A percentile compares a stretch with the other conserved stretches of the same genome.
Evolutionary conservation across 30 jellyfish, hydroid and myxozoan genomes (phyloP).

Genomic region (Hydractinia symbiolongicarpus): DNA sequence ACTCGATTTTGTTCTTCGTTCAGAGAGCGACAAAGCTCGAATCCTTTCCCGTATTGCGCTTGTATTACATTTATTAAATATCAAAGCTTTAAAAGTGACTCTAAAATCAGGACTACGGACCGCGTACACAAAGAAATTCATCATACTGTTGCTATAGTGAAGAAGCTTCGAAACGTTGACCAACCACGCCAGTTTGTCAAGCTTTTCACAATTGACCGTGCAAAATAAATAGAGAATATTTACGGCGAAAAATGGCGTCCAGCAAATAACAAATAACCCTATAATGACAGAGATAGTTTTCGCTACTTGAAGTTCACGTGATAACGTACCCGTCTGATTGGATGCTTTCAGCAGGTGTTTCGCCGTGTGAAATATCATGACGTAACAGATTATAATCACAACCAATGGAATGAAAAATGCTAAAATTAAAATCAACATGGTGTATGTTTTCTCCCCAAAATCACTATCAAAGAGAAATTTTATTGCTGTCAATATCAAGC

Average conservation of each 20-base stretch:
- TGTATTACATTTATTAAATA: neutral
- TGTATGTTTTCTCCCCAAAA: neutral
- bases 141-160: conserved; percentile 75
- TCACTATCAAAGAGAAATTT: neutral
- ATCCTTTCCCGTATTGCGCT: conserved; percentile 17
- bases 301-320: conserved; percentile 61
- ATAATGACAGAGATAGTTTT: conserved; percentile 62
- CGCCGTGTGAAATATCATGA: conserved; percentile 57
- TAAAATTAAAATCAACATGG: conserved; percentile 1
- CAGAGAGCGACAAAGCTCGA: neutral
- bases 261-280: conserved; percentile 56
- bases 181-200: conserved; percentile 27
- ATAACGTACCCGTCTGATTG: conserved; percentile 9
- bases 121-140: conserved; percentile 81
- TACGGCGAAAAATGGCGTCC: conserved; percentile 79
- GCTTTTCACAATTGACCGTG: conserved; percentile 32
- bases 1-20: too few species aligned
- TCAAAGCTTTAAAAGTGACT: too few species aligned
- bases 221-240: conserved; percentile 31
- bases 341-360: conserved; percentile 33
- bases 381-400: conserved; percentile 34
- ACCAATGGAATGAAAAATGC: conserved; percentile 58
- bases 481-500: conserved; percentile 18
- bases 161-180: conserved; percentile 33
- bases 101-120: conserved; percentile 81